A percentile compares a stretch with the other conserved stretches of the same genome.
Evolutionary conservation across 2,888 invertebrate genomes (phyloP).

Genomic region (Tyria jacobaeae): DNA sequence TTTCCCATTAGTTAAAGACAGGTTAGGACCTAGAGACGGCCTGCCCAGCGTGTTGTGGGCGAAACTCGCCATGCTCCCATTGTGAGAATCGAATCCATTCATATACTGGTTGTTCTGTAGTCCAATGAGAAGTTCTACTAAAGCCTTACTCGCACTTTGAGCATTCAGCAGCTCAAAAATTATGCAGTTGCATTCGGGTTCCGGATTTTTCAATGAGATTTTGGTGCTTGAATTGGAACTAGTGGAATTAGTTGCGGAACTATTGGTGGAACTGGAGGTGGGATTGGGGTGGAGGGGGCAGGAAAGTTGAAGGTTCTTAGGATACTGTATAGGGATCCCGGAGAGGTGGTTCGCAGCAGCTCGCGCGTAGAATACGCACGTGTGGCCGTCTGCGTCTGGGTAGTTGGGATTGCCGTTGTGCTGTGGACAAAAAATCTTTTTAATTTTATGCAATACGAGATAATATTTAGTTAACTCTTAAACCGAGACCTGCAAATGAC

Average conservation of each 20-base stretch:
- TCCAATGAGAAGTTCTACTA: slow-evolving; percentile 79
- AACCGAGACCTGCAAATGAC: too few relatives aligned
- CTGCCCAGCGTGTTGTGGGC: slow-evolving; percentile 70
- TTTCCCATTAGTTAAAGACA: slow-evolving; percentile 79
- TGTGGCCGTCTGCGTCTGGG: slow-evolving; percentile 89
- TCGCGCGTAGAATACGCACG: slow-evolving; percentile 84
- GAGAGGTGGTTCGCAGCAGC: slow-evolving; percentile 83
- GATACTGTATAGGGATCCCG: slow-evolving; percentile 77
- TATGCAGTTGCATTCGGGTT: slow-evolving; percentile 82
- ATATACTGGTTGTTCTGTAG: slow-evolving; percentile 81
- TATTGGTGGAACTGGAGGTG: slow-evolving; percentile 50
- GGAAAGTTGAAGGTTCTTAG: slow-evolving; percentile 70
- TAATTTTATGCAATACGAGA: too few relatives aligned
- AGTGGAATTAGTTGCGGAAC: slow-evolving; percentile 64
- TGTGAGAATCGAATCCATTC: slow-evolving; percentile 71
- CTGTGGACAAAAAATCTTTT: slow-evolving; percentile 86
- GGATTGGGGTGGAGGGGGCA: slow-evolving; percentile 77
- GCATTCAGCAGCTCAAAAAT: slow-evolving; percentile 79
- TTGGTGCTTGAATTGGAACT: slow-evolving; percentile 68
- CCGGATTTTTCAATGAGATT: slow-evolving; percentile 66
- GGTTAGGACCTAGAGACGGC: slow-evolving; percentile 66
- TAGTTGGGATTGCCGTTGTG: slow-evolving; percentile 97
- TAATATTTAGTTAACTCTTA: too few relatives aligned
- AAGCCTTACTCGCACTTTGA: slow-evolving; percentile 77
- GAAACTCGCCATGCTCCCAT: slow-evolving; percentile 52